phyloP scores from a whole-genome alignment of 2,113 vertebrate species.

The Oreocharis arfaki region DNA sequence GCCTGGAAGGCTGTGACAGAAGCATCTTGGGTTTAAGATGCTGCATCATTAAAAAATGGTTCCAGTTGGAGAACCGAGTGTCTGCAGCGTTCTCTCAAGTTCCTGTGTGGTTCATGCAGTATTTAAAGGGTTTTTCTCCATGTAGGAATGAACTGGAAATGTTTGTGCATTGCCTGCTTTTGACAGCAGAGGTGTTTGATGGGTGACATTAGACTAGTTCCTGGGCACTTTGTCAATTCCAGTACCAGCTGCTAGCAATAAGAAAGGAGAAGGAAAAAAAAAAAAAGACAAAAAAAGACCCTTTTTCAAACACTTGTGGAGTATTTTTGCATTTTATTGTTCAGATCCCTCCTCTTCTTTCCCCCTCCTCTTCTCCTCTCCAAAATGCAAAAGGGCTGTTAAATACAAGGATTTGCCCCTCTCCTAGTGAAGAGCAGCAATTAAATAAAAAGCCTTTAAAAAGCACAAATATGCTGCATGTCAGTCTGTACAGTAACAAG shows the following conservation, averaged over 20 bases:
- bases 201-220: neutral
- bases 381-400: conserved; percentile 18
- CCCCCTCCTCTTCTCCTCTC: neutral
- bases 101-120: neutral
- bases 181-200: conserved; percentile 7
- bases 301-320: neutral
- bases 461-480: conserved; percentile 25
- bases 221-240: neutral
- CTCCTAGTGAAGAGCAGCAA: neutral
- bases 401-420: neutral
- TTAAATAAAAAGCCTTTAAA: conserved; percentile 5
- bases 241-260: conserved; percentile 15
- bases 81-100: neutral
- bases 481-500: neutral
- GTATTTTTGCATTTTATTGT: neutral
- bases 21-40: neutral
- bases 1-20: neutral
- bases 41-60: neutral
- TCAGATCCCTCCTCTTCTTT: neutral
- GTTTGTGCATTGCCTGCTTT: neutral
- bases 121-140: neutral
- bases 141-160: neutral
- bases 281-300: neutral
- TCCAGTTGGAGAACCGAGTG: neutral
- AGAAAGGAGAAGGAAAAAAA: neutral